Percentiles rank a stretch among this genome's conserved stretches.
Evolutionary conservation across 2,888 invertebrate genomes (phyloP).

Genomic region (Lochmaea capreae): DNA sequence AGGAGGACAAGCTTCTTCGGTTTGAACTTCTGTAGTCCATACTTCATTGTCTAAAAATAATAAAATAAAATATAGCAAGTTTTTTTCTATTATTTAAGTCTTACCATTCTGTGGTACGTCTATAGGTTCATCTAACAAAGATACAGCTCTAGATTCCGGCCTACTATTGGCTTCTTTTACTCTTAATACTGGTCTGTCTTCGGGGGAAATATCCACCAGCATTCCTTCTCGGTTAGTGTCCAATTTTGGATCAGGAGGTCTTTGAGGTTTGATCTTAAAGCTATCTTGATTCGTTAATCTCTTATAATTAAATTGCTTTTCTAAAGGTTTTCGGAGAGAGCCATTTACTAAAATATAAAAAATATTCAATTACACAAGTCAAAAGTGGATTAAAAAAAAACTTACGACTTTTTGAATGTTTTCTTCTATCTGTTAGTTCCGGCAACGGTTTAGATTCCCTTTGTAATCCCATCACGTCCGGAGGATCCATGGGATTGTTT

Average conservation of each 20-base stretch:
- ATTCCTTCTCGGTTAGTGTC: slow-evolving; percentile 70
- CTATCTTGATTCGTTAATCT: slow-evolving; percentile 80
- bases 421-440: slow-evolving; percentile 65
- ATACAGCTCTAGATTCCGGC: slow-evolving; percentile 60
- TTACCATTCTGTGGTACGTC: slow-evolving; percentile 74
- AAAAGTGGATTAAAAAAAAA: slow-evolving; percentile 9
- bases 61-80: background rate
- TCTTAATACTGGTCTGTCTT: slow-evolving; percentile 53
- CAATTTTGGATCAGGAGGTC: slow-evolving; percentile 65
- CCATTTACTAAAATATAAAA: slow-evolving; percentile 45
- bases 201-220: slow-evolving; percentile 80
- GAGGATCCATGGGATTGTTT: slow-evolving; percentile 80
- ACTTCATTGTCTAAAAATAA: slow-evolving; percentile 41
- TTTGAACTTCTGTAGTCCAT: slow-evolving; percentile 41
- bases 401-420: slow-evolving; percentile 61
- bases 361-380: background rate
- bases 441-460: slow-evolving; percentile 57
- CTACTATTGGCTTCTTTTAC: slow-evolving; percentile 37
- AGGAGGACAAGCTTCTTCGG: slow-evolving; percentile 59
- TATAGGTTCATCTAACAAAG: slow-evolving; percentile 80
- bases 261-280: slow-evolving; percentile 58
- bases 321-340: slow-evolving; percentile 50
- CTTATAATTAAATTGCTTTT: slow-evolving; percentile 84
- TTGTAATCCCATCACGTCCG: slow-evolving; percentile 70
- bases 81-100: slow-evolving; percentile 19